Evolutionary conservation across 2,888 invertebrate species (phyloP), one percentile per base, ranked within the genome.

Genomic region (Cerastis rubricosa): DNA sequence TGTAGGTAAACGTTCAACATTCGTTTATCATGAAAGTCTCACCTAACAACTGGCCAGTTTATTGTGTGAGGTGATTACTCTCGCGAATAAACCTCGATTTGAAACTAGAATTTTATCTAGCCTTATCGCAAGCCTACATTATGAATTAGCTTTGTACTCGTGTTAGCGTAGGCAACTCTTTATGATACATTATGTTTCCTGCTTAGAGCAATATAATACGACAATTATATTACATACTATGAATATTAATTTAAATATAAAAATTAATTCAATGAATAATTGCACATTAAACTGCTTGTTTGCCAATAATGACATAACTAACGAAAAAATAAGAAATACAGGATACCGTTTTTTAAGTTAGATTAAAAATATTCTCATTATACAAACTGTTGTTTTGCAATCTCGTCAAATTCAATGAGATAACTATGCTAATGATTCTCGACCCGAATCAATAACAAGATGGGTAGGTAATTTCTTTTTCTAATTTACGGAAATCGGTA

Each of bases 41-140:
- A 43, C 57, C 29, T 71, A 78, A 64, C 74, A 85, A 78, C 76
- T 80, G 80, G 80, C 35, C 71, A 68, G 71, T 80, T 76, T 66
- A 63, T 40, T 63, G 40, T 12, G 63, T 64, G 63, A 73, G 35
- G 51, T 75, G 73, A 82, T 82, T 74, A 77, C 59, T 82, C 47
- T 75, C 47, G 40, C 35, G 14, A 78, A 68, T 66, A n/a, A 71
- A 73, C 22, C 67, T 45, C 25, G 12, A 69, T 29, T 51, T 47
- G 63, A 19, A 71, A 66, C 45, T 49, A 43, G 40, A 68, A 68
- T 75, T 64, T 69, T 59, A 61, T 59, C 8, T 68, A 59, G 14
- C 63, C 49, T 65, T 74, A 73, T 72, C 72, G 51, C 54, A 68
- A 61, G 61, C n/a, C 49, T 59, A 57, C 47, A 40, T 54, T 67